A percentile compares a stretch with the other conserved stretches of the same genome.
phyloP scores from a whole-genome alignment of 2,113 vertebrate genomes.

The Scomber scombrus region DNA sequence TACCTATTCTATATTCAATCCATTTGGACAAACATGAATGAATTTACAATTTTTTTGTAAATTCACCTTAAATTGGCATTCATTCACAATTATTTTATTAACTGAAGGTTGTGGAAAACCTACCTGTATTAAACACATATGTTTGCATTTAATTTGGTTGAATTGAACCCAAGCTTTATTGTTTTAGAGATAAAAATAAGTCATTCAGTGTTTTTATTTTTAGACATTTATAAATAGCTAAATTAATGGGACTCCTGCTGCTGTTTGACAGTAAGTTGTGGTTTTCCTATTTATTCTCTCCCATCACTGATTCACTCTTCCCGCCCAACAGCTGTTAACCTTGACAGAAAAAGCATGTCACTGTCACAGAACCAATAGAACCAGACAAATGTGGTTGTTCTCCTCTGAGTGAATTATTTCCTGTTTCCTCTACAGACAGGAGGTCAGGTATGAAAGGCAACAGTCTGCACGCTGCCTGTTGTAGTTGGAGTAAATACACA shows the following conservation, averaged over 20 bases:
- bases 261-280: background rate
- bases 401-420: slow-evolving; percentile 64
- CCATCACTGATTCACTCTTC: slow-evolving; percentile 11
- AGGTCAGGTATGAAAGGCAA: slow-evolving; percentile 58
- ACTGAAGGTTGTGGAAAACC: no score
- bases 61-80: no score
- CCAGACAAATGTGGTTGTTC: slow-evolving; percentile 43
- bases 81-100: no score
- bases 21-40: no score
- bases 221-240: background rate
- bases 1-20: background rate
- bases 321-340: slow-evolving; percentile 60
- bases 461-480: slow-evolving; percentile 6
- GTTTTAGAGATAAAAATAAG: background rate
- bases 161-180: background rate
- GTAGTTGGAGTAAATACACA: slow-evolving; percentile 42
- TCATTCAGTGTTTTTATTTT: background rate
- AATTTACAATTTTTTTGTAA: no score
- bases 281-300: slow-evolving; percentile 34
- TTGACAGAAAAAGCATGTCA: slow-evolving; percentile 50
- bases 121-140: no score
- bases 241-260: background rate
- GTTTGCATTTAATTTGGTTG: no score
- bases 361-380: slow-evolving; percentile 39
- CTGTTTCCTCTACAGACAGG: slow-evolving; percentile 69